Evolutionary conservation across 1,140 invertebrate species (phyloP), one percentile per base, ranked within the genome.

Genomic region (Onthophagus taurus): DNA sequence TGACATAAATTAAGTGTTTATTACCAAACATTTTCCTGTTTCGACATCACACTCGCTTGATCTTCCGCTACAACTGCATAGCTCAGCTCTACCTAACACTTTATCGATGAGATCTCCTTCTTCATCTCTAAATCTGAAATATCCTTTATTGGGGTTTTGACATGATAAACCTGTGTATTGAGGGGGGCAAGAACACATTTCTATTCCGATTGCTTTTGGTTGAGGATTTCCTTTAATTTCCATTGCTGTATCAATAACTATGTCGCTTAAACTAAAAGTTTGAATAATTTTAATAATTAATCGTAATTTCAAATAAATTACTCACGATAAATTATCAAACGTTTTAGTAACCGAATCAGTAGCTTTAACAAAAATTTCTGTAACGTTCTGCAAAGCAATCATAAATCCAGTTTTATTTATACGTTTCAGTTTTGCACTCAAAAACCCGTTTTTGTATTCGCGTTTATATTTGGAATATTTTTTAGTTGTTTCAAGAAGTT

Each of bases 91-190:
- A n/a, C 88, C 89, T 26, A 94, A 76, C 3, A 94, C 66, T 45
- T 81, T 74, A 50, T 81, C 68, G 46, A 86, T 80, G 42, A 50
- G 50, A n/a, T 38, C 19, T 7, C 46, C 48, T 11, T 35, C 42
- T 31, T 52, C 31, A 12, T 18, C 17, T 13, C 21, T 41, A 55
- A 34, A 67, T 67, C 89, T 72, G 54, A 80, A 96, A 61, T 83
- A 95, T 1, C 93, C 94, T 14, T 77, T 64, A 20, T 81, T 88
- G 0, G 92, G 89, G 62, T 92, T 75, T 60, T 93, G 89, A 65
- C 90, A 93, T 0, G 89, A 92, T 0, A 78, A 76, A 1, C 83
- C 78, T 51, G 78, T 78, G 64, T 90, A 93, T 30, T 81, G 73
- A 4, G 67, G 59, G 1, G 88, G 86, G 59, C 89, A 92, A n/a